A percentile compares a stretch with the other conserved stretches of the same genome.
Evolutionary conservation across 2,797 vertebrate genomes (phyloP).

Genomic region (Micromesistius poutassou): DNA sequence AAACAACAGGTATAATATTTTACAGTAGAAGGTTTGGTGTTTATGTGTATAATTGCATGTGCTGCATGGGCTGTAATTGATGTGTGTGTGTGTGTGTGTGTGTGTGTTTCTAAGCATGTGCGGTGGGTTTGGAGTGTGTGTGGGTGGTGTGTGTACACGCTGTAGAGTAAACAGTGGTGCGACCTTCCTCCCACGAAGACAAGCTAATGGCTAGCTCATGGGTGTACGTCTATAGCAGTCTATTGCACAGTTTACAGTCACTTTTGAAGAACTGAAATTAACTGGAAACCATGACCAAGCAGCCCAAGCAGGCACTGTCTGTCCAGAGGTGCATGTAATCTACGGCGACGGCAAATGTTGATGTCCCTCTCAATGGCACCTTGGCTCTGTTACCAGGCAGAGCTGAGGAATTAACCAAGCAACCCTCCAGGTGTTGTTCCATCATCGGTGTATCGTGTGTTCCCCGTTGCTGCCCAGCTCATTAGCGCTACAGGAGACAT

Average conservation of each 20-base stretch:
- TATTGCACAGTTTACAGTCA: neutral
- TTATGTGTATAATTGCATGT: constrained; percentile 42
- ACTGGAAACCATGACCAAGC: neutral
- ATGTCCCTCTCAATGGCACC: neutral
- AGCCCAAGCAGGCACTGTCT: no score
- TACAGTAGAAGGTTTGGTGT: constrained; percentile 16
- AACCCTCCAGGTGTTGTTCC: neutral
- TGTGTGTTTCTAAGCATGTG: constrained; percentile 23
- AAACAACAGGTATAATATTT: neutral
- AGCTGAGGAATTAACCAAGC: neutral
- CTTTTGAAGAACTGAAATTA: neutral
- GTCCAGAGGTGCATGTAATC: neutral
- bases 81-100: constrained; percentile 11
- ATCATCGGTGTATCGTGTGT: neutral
- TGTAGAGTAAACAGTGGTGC: neutral
- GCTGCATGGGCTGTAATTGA: constrained; percentile 8
- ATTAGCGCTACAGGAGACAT: no score
- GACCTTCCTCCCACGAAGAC: neutral
- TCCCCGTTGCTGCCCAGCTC: neutral
- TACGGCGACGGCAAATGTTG: neutral
- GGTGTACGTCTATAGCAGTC: no score
- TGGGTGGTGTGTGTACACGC: constrained; percentile 31
- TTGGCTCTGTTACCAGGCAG: neutral
- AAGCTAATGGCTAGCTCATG: neutral
- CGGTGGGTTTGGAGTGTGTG: constrained; percentile 32